These are phyloP conservation scores for Medauroidea extradentata DNA, from an alignment of 1,140 invertebrate species.

Conservation along the genomic window DNA sequence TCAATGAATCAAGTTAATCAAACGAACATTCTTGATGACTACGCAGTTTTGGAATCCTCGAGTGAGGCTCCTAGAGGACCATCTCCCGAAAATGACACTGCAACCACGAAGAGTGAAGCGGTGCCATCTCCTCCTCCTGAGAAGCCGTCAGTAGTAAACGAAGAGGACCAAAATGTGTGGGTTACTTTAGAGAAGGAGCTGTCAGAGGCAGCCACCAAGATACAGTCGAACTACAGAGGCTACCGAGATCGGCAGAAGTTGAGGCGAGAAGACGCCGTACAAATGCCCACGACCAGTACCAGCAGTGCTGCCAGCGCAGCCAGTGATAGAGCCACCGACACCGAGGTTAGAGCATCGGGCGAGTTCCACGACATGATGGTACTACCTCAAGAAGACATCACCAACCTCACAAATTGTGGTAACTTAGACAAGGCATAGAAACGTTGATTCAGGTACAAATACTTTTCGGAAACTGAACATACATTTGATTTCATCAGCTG, in stretches of 20 bases:
- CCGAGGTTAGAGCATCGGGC: slow-evolving; percentile 35
- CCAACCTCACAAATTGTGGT: neutral
- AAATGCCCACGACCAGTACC: slow-evolving; percentile 17
- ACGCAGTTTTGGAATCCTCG: no score
- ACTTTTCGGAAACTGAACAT: no score
- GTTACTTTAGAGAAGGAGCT: slow-evolving; percentile 14
- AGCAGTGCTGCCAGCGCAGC: slow-evolving; percentile 27
- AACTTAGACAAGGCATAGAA: no score
- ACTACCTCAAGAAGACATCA: slow-evolving; percentile 15
- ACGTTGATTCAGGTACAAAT: no score
- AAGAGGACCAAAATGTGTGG: slow-evolving; percentile 8
- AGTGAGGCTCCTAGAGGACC: neutral
- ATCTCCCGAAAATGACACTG: neutral
- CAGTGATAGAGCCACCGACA: slow-evolving; percentile 14
- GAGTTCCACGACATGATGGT: slow-evolving; percentile 43
- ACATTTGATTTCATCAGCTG: no score
- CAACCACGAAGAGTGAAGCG: no score
- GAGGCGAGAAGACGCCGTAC: slow-evolving; percentile 29
- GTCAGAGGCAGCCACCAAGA: slow-evolving; percentile 43
- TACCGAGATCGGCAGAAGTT: slow-evolving; percentile 37
- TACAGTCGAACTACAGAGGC: slow-evolving; percentile 46
- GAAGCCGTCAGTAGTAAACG: slow-evolving; percentile 1
- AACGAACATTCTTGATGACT: no score
- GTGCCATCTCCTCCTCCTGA: neutral
- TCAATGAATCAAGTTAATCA: neutral